These are phyloP conservation scores for Notamacropus eugenii DNA, from an alignment of 2,797 vertebrate species.

Conservation along the genomic window DNA sequence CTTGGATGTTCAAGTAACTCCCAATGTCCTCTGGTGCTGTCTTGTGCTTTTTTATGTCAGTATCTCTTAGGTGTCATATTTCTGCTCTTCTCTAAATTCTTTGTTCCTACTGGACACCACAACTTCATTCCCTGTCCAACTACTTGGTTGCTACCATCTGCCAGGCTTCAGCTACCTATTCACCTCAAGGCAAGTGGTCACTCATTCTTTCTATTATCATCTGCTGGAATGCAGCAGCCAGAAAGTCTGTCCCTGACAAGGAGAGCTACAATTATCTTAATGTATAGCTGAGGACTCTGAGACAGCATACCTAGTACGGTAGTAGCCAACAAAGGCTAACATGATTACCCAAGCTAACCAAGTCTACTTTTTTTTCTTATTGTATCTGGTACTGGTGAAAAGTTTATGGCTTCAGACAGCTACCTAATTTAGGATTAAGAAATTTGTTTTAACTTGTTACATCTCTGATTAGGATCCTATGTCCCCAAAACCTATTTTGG, in stretches of 20 bases:
- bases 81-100: not conserved
- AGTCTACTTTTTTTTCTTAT: not conserved
- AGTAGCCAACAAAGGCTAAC: not conserved
- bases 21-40: not conserved
- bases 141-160: not conserved
- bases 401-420: not conserved
- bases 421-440: not conserved
- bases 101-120: not conserved
- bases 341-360: not conserved
- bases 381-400: not conserved
- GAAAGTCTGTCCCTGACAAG: not conserved
- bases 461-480: not conserved
- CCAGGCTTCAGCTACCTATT: not conserved
- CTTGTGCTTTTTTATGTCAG: not conserved
- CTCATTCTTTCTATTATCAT: not conserved
- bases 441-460: not conserved
- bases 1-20: not conserved
- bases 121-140: not conserved
- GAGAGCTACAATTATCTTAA: not conserved
- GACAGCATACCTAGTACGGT: not conserved
- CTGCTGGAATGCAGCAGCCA: not conserved
- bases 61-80: not conserved
- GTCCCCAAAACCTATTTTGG: not conserved
- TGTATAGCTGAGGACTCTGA: not conserved
- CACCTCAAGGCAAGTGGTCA: not conserved